Percentiles rank a stretch among this genome's conserved stretches.
These are phyloP conservation scores for Gymnorhina tibicen DNA, from an alignment of 2,113 vertebrate genomes.

Conservation along the genomic window DNA sequence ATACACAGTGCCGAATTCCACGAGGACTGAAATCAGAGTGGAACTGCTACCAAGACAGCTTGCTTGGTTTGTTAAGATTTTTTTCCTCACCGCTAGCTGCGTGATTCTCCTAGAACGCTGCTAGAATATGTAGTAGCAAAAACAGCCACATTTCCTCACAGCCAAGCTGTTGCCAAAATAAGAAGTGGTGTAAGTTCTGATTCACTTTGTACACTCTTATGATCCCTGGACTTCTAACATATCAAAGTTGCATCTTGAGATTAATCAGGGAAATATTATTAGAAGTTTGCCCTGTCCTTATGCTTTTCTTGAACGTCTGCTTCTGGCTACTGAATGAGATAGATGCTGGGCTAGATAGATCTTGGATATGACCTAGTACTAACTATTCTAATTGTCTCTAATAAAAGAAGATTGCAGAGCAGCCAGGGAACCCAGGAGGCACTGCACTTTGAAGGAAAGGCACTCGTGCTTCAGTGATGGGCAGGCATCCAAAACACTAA, in stretches of 20 bases:
- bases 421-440: background rate
- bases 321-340: background rate
- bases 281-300: background rate
- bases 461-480: background rate
- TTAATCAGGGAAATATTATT: background rate
- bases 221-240: background rate
- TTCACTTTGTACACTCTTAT: background rate
- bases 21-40: background rate
- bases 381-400: background rate
- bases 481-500: background rate
- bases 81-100: background rate
- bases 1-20: background rate
- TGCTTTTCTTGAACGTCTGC: background rate
- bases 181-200: background rate
- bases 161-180: background rate
- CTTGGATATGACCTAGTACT: background rate
- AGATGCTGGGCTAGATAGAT: background rate
- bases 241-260: background rate
- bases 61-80: background rate
- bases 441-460: background rate
- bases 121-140: background rate
- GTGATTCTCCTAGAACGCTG: background rate
- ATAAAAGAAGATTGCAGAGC: background rate
- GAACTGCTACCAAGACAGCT: background rate
- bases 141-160: background rate